A percentile compares a stretch with the other conserved stretches of the same genome.
phyloP scores from a whole-genome alignment of 1,140 invertebrate genomes.

The Geopemphigus sp. region DNA sequence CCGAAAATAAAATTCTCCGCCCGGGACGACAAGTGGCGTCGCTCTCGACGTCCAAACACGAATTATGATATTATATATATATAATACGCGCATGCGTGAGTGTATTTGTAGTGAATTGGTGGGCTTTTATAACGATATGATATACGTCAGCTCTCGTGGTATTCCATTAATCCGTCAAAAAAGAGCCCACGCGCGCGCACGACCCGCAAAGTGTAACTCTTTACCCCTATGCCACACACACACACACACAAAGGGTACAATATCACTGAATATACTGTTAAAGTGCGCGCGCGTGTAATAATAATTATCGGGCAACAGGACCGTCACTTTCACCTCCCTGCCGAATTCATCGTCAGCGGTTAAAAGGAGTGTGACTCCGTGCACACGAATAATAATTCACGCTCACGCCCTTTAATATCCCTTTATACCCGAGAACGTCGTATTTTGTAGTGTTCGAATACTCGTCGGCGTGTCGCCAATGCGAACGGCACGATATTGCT shows the following conservation, averaged over 20 bases:
- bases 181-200: neutral
- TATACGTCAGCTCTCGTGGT: neutral
- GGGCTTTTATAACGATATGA: neutral
- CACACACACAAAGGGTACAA: too few species aligned
- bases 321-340: neutral
- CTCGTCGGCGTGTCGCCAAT: too few species aligned
- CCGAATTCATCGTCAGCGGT: neutral
- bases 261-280: too few species aligned
- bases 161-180: constrained; percentile 32
- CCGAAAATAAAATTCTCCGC: neutral
- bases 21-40: neutral
- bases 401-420: too few species aligned
- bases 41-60: constrained; percentile 1
- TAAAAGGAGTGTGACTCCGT: too few species aligned
- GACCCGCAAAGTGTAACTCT: constrained; percentile 13
- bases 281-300: neutral
- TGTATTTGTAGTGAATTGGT: neutral
- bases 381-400: too few species aligned
- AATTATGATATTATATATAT: constrained; percentile 16
- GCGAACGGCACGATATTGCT: too few species aligned
- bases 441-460: too few species aligned
- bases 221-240: too few species aligned
- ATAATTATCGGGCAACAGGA: neutral
- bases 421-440: too few species aligned
- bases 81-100: neutral